phyloP scores from a whole-genome alignment of 2,888 invertebrate genomes.

The Apamea monoglypha region DNA sequence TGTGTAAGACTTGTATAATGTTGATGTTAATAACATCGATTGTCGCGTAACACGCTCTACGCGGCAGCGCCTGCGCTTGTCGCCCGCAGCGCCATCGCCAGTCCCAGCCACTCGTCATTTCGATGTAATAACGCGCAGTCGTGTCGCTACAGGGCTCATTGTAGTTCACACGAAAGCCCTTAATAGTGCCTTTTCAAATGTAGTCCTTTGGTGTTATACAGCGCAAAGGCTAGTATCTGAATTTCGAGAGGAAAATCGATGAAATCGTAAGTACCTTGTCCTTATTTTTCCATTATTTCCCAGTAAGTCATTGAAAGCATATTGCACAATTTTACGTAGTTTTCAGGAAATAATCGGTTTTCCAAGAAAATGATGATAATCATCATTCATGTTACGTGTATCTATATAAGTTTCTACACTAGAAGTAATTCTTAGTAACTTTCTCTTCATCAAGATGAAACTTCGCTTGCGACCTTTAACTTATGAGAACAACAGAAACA shows the following conservation, averaged over 20 bases:
- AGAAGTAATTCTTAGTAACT: slow-evolving; percentile 52
- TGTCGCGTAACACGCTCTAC: slow-evolving; percentile 39
- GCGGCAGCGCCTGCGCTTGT: slow-evolving; percentile 63
- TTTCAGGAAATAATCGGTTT: slow-evolving; percentile 54
- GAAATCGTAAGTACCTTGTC: slow-evolving; percentile 83
- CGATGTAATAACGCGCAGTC: slow-evolving; percentile 87
- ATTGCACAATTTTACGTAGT: slow-evolving; percentile 77
- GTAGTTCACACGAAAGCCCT: slow-evolving; percentile 89
- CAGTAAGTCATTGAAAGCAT: slow-evolving; percentile 64
- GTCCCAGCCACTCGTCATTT: slow-evolving; percentile 79
- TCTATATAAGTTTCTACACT: slow-evolving; percentile 1
- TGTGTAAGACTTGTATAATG: slow-evolving; percentile 10
- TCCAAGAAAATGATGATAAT: slow-evolving; percentile 45
- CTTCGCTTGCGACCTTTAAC: slow-evolving; percentile 45
- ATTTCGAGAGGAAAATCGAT: slow-evolving; percentile 88
- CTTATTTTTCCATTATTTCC: slow-evolving; percentile 44
- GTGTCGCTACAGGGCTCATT: slow-evolving; percentile 88
- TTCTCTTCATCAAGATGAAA: slow-evolving; percentile 64
- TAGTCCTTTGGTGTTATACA: slow-evolving; percentile 86
- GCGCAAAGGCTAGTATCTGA: slow-evolving; percentile 80
- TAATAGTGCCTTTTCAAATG: slow-evolving; percentile 88
- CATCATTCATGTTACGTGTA: neutral
- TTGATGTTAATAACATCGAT: slow-evolving; percentile 39
- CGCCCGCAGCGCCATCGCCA: slow-evolving; percentile 48
- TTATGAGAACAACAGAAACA: slow-evolving; percentile 25